Base-by-base conservation (phyloP, 2,888 invertebrate species). In the Zaprionus lineosus region DNA sequence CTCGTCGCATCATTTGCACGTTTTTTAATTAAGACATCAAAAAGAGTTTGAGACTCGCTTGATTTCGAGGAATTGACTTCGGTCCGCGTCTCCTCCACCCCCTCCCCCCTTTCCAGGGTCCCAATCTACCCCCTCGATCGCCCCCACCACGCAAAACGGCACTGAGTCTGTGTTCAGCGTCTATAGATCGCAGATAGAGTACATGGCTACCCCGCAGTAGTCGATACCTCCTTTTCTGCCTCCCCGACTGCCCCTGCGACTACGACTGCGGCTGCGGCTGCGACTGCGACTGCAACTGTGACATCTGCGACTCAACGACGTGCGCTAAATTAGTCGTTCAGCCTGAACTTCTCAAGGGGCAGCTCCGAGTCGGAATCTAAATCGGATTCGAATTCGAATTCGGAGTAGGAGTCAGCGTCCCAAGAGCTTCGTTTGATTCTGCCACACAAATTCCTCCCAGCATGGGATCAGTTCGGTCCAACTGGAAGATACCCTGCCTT, bases 21-120 rank as follows among this genome's bases (percentile, higher is more conserved):
- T 82, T 82, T 85, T 82, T 83, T 83, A 83, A 83, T 83, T 83
- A 83, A 83, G 82, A 83, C 82, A 83, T 83, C 82, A 83, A 83
- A 81, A 85, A 79, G 84, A 85, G 85, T 83, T 82, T 83, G 85
- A 82, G 69, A 82, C 85, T 85, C 70, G 50, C 63, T 81, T 81
- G 82, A 83, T 83, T 83, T 83, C 82, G 76, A 85, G 77, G 82
- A 83, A 83, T 79, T 75, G 83, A 64, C 79, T 62, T 60, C 70
- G 57, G 66, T 55, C 63, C 56, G 36, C 47, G 61, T n/a, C 37
- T 37, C 48, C 15, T 11, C 61, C 15, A 14, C 29, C 26, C 43
- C 39, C 36, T 31, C 33, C 18, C 40, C 24, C 21, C 34, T 34
- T 41, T 41, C 46, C n/a, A n/a, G n/a, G n/a, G n/a, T n/a, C n/a